Conservation (phyloP, 2,113 vertebrate genomes). For the Cynopterus brachyotis region DNA sequence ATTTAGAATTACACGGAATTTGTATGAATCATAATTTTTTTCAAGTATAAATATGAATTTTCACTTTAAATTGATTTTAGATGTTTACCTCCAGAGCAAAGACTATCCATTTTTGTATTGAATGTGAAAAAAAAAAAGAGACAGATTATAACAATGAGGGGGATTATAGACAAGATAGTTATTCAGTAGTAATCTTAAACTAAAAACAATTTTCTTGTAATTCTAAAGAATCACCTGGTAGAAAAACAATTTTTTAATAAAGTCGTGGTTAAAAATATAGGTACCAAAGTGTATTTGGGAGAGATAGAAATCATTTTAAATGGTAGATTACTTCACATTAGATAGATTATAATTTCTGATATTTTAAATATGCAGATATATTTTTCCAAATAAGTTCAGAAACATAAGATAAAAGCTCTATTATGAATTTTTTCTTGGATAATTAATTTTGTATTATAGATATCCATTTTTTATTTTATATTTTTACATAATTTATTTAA, state of each 20-base stretch:
- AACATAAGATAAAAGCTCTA: neutral
- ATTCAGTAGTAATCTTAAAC: neutral
- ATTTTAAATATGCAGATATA: neutral
- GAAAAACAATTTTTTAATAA: neutral
- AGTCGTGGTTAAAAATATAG: neutral
- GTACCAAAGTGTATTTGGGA: neutral
- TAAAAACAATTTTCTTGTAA: constrained; percentile 18
- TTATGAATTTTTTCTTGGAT: neutral
- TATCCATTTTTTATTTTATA: neutral
- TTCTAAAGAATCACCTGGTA: neutral
- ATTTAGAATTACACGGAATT: neutral
- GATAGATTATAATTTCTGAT: neutral
- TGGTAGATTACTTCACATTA: neutral
- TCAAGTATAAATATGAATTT: constrained; percentile 40
- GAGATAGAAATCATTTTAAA: neutral
- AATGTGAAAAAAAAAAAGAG: neutral
- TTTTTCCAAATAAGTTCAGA: neutral
- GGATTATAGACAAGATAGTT: neutral
- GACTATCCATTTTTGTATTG: neutral
- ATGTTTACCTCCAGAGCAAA: neutral
- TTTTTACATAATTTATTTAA: neutral
- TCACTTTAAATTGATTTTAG: neutral
- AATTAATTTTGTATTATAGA: neutral
- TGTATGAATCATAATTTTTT: neutral
- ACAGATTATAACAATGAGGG: neutral